These are phyloP conservation scores for Megastigmus dorsalis DNA, from an alignment of 2,888 invertebrate species.

Conservation along the genomic window DNA sequence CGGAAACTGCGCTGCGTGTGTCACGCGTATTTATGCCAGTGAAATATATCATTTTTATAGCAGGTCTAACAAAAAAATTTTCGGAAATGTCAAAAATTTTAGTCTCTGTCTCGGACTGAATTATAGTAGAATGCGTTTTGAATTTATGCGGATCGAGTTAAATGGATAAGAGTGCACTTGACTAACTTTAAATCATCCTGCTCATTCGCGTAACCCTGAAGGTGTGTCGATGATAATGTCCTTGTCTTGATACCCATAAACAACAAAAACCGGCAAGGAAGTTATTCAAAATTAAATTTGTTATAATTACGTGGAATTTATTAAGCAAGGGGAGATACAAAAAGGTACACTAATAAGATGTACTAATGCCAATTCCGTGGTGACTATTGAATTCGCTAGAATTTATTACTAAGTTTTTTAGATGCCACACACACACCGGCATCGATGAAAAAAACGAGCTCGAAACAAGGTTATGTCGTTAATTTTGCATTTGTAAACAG, in stretches of 20 bases:
- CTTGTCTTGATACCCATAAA: too few relatives aligned
- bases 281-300: neutral
- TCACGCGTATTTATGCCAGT: constrained; percentile 7
- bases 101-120: too few relatives aligned
- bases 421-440: neutral
- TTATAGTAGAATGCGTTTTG: too few relatives aligned
- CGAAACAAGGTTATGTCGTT: constrained; percentile 5
- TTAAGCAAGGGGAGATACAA: neutral
- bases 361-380: neutral
- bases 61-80: neutral
- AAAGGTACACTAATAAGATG: neutral
- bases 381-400: constrained; percentile 6
- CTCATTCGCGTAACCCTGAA: too few relatives aligned
- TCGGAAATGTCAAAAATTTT: neutral
- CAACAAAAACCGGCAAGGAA: too few relatives aligned
- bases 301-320: constrained; percentile 3
- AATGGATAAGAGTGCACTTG: too few relatives aligned
- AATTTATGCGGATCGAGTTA: too few relatives aligned
- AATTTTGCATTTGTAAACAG: too few relatives aligned
- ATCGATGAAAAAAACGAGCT: neutral
- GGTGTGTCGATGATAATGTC: too few relatives aligned
- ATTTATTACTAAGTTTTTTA: constrained; percentile 11
- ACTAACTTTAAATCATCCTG: too few relatives aligned
- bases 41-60: constrained; percentile 23
- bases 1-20: neutral